Base-by-base conservation (phyloP, 2,888 invertebrate genomes). In the Stomorhina lunata region DNA sequence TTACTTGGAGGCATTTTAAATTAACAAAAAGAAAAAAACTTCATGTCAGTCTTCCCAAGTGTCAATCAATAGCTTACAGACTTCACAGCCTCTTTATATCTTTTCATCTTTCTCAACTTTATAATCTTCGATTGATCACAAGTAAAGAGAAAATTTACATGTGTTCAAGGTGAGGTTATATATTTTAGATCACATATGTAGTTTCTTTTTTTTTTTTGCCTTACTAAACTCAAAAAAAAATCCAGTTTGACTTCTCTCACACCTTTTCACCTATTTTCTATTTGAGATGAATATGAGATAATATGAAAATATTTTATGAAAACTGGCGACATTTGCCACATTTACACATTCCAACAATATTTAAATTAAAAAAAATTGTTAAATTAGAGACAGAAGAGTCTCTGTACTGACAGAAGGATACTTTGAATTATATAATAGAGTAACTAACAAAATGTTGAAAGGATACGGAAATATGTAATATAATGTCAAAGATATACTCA, bases 311-410 rank as follows among this genome's bases (percentile, higher is more conserved):
- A 65, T 43, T 22, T 55, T 15, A 40, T 34, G 7, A 10, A 48
- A 53, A 53, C 63, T 80, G 80, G 37, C 25, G 63, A 80, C 55
- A 65, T 69, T 69, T 80, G 32, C 20, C 69, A 80, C 48, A 80
- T 80, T 75, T 40, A 34, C 80, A 69, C 75, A 63, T 63, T 4
- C 7, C 57, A 27, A 2, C 4, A 57, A 10, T 43, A 55, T 69
- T 69, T 40, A 55, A 69, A 69, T 40, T 25, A 29, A 37, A 25
- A 25, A 15, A n/a, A 9, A 75, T 4, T 2, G 27, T 3, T 17
- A 45, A n/a, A 48, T n/a, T 7, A 48, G 34, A 32, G 17, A 15
- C 45, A 29, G 29, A 43, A 5, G 5, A 17, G 4, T 15, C 7
- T 25, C 6, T 40, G 15, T 25, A n/a, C 12, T 12, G 27, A 15